Evolutionary conservation across 2,797 vertebrate genomes (phyloP), one percentile per base, ranked within the genome.

Genomic region (Triplophysa bombifrons): DNA sequence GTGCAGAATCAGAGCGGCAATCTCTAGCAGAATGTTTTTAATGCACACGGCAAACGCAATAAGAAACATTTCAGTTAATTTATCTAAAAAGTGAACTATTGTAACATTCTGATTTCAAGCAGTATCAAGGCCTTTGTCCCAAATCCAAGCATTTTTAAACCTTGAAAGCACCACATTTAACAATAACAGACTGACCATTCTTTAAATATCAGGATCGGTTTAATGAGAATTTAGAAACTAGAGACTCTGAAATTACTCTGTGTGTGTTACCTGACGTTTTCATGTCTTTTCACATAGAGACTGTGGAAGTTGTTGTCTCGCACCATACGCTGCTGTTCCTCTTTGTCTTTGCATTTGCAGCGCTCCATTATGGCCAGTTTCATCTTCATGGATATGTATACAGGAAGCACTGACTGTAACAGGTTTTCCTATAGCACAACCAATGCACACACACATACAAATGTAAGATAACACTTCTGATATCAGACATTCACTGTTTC

Each of bases 321-420:
- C 83, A 95, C 91, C 63, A 95, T 91, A 48, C 93, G 93, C 85
- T 95, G 94, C 73, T 91, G 93, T 61, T 93, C 93, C 60, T 93
- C 93, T 67, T 93, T 96, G 87, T 98, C 96, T 67, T 96, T 96
- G 0, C 93, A 95, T 85, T 99, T 86, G 63, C 85, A 86, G 63
- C 85, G 91, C 81, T 99, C 98, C 78, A 98, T 97, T 90, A 99
- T 99, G 64, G 97, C 92, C 85, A 99, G 87, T 88, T 99, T 99
- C 97, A 99, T 99, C 92, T 97, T 97, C 98, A 99, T 98, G 82
- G 98, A 98, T 81, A 99, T 99, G 86, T 98, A 97, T 70, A 96
- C 96, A 0, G 98, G 98, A 63, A 99, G 90, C 78, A 99, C 97
- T 0, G 98, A 99, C 82, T 98, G 94, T 85, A 99, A 90, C 86